A percentile compares a stretch with the other conserved stretches of the same genome.
Conservation (phyloP, 37 sponge, comb jelly and placozoan genomes). For the Mnemiopsis leidyi region DNA sequence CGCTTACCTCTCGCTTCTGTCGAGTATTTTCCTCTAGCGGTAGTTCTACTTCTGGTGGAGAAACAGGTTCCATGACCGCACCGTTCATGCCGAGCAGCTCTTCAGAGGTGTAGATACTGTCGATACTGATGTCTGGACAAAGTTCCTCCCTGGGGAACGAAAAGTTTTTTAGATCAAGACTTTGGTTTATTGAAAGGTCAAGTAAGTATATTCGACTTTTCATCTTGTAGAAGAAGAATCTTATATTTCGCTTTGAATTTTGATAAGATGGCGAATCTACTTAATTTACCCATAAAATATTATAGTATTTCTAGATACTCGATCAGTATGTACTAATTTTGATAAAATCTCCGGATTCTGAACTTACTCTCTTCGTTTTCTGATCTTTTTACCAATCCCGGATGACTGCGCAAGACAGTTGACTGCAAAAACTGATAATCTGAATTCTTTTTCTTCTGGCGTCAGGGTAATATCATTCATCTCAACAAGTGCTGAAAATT, state of each 20-base stretch:
- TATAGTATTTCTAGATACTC: too few relatives aligned
- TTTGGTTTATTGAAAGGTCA: too few relatives aligned
- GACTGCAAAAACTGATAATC: neutral
- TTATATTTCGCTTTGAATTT: too few relatives aligned
- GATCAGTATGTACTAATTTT: too few relatives aligned
- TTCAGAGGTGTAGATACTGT: neutral
- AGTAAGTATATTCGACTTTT: too few relatives aligned
- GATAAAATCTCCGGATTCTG: too few relatives aligned
- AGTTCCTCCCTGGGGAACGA: too few relatives aligned
- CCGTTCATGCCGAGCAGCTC: constrained; percentile 15
- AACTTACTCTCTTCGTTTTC: neutral
- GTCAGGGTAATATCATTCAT: constrained; percentile 3
- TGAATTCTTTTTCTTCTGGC: neutral
- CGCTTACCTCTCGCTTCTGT: neutral
- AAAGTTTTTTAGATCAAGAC: too few relatives aligned
- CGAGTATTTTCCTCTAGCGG: neutral
- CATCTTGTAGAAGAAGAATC: too few relatives aligned
- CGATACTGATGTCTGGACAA: constrained; percentile 25
- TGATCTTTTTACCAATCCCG: neutral
- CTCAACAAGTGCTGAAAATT: neutral
- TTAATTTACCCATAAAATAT: too few relatives aligned
- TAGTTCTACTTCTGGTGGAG: neutral
- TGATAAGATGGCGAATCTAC: too few relatives aligned
- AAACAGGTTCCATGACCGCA: neutral
- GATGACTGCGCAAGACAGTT: constrained; percentile 17